Conservation (phyloP, 2,113 vertebrate genomes). For the Corydoras sp. region DNA sequence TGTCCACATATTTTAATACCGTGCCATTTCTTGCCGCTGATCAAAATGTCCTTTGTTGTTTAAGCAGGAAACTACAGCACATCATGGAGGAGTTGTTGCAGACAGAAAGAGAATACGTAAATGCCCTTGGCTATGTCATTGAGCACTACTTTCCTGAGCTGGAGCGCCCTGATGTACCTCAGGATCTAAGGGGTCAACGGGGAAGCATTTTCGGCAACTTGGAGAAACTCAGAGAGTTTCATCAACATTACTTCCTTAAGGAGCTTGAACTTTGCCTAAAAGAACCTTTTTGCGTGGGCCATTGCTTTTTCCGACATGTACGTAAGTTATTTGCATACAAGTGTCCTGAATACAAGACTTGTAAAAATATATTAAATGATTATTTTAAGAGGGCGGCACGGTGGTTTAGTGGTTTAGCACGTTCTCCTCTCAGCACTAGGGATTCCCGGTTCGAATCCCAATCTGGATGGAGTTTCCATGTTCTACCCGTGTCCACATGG, state of each 20-base stretch:
- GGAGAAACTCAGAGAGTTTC: slow-evolving; percentile 72
- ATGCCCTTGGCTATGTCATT: slow-evolving; percentile 63
- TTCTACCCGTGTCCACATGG: no score
- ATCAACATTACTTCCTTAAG: slow-evolving; percentile 62
- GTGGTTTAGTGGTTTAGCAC: no score
- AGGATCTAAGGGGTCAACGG: slow-evolving; percentile 68
- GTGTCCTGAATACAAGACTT: neutral
- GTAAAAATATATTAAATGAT: neutral
- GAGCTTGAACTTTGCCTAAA: slow-evolving; percentile 61
- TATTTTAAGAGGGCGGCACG: no score
- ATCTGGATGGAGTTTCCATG: no score
- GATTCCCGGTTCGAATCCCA: no score
- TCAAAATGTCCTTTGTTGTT: slow-evolving; percentile 24
- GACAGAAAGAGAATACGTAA: slow-evolving; percentile 68
- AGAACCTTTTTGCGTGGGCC: slow-evolving; percentile 64
- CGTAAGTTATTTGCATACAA: slow-evolving; percentile 27
- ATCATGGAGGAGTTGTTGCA: slow-evolving; percentile 68
- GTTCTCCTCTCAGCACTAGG: no score
- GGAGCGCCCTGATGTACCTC: slow-evolving; percentile 66
- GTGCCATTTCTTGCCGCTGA: no score
- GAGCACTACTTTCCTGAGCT: slow-evolving; percentile 68
- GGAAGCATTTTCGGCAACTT: slow-evolving; percentile 70
- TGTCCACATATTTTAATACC: no score
- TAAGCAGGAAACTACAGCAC: slow-evolving; percentile 57
- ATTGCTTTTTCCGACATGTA: slow-evolving; percentile 68